These are phyloP conservation scores for Athetis lepigone DNA, from an alignment of 2,888 invertebrate genomes.

Conservation along the genomic window DNA sequence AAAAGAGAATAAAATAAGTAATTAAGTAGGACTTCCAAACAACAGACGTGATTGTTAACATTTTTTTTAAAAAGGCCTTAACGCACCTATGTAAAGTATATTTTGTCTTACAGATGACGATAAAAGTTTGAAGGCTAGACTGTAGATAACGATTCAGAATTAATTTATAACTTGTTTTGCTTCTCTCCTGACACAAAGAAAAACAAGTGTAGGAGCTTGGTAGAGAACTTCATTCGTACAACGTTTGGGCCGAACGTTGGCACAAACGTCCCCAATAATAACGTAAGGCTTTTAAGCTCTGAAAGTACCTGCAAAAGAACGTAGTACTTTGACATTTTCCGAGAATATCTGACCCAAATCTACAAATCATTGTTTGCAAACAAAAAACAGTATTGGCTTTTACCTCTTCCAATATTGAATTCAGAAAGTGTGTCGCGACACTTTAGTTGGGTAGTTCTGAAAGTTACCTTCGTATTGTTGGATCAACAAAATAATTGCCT, in stretches of 20 bases:
- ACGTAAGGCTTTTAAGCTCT: neutral
- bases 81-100: neutral
- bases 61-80: neutral
- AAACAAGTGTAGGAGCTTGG: neutral
- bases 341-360: neutral
- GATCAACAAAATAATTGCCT: conserved; percentile 35
- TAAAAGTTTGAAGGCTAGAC: neutral
- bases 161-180: neutral
- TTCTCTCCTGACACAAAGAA: neutral
- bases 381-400: conserved; percentile 14
- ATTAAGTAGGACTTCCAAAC: neutral
- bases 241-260: neutral
- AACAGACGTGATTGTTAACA: too few species aligned
- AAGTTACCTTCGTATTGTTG: conserved; percentile 9
- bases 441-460: conserved; percentile 22
- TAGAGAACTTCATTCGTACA: neutral
- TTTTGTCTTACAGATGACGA: neutral
- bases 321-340: neutral
- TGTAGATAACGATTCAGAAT: neutral
- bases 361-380: conserved; percentile 24
- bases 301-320: too few species aligned
- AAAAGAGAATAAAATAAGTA: neutral
- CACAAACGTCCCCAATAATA: neutral
- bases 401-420: conserved; percentile 36
- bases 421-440: conserved; percentile 24